Conservation (phyloP, 2,888 invertebrate species). For the Dinocampus coccinellae region DNA sequence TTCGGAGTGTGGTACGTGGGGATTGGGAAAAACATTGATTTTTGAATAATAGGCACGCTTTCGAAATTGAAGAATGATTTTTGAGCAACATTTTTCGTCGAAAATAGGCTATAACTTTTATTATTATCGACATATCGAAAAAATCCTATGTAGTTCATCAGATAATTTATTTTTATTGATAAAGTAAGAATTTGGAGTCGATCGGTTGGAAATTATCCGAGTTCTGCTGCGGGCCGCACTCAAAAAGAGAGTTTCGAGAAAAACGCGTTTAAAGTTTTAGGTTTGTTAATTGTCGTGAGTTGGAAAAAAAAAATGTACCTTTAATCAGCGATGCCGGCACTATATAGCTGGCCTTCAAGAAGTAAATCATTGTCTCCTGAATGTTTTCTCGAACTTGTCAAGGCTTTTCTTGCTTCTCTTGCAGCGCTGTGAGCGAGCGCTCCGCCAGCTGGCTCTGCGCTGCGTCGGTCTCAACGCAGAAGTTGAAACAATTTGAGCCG, state of each 20-base stretch:
- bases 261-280: conserved; percentile 24
- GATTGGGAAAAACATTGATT: no score
- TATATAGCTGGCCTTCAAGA: conserved; percentile 40
- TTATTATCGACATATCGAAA: no score
- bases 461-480: not conserved
- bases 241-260: not conserved
- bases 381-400: conserved; percentile 24
- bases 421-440: conserved; percentile 27
- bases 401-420: conserved; percentile 35
- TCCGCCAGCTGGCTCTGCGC: conserved; percentile 32
- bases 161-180: no score
- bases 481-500: conserved; percentile 9
- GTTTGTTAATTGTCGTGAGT: conserved; percentile 8
- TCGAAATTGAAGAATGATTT: no score
- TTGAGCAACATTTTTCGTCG: no score
- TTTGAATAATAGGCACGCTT: no score
- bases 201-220: no score
- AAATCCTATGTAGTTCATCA: no score
- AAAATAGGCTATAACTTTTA: no score
- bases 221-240: no score
- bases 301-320: not conserved
- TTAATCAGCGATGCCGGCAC: conserved; percentile 43
- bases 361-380: conserved; percentile 30
- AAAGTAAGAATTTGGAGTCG: no score
- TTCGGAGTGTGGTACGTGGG: conserved; percentile 29